Evolutionary conservation across 92 coral and sea anemone species (phyloP), one percentile per base, ranked within the genome.

Genomic region (Paramuricea clavata): DNA sequence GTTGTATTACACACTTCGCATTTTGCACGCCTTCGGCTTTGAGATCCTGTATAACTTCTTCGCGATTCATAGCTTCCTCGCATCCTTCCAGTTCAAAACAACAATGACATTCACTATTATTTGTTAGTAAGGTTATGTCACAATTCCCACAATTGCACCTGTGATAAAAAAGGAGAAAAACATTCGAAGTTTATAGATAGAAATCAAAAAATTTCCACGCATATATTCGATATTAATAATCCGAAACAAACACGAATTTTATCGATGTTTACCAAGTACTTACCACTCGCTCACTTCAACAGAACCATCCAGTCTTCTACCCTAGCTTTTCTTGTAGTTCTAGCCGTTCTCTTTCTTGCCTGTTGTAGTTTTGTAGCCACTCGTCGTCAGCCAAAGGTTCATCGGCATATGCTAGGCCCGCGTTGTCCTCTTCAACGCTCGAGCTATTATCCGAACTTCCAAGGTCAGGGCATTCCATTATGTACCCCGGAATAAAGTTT

Each of bases 351-450:
- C 47, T 68, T 42, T 59, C 41, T 26, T 83, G 74, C 69, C 59
- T 59, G 17, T 74, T 39, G 60, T 83, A 89, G 16, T 80, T 79
- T 19, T 57, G 47, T 4, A 79, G 44, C 92, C 92, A 83, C 26
- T 74, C 83, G 33, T 60, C 88, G 57, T 83, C 82, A 9, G 91
- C 91, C 31, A 83, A 69, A 62, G 88, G 88, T 68, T 82, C 88
- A 42, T 83, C 91, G 5, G 36, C 76, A 60, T 57, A 57, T 57
- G 65, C 65, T 1, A n/a, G 26, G 30, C 27, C 27, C 65, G 27
- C 65, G 65, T n/a, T 22, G 2, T 0, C 5, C 11, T 57, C 65
- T 6, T 52, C 61, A 6, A 2, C 61, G 23, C 19, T 52, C 6
- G 23, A 52, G 21, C 65, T 57, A 57, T 57, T 26, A 11, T 22